phyloP scores from a whole-genome alignment of 2,113 vertebrate species.

The Columbina picui region DNA sequence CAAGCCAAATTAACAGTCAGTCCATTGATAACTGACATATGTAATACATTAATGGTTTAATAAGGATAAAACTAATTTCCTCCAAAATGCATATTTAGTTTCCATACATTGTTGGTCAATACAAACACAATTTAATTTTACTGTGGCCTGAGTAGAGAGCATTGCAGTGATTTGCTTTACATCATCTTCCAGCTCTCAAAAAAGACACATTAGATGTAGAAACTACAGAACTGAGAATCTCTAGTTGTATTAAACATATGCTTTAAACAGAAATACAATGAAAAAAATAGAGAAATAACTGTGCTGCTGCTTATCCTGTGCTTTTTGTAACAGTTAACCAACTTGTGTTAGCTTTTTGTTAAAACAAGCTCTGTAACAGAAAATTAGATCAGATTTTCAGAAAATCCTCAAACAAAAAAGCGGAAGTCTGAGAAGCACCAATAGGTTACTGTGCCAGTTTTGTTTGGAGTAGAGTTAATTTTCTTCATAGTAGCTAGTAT shows the following conservation, averaged over 20 bases:
- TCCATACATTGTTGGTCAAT: conserved; percentile 57
- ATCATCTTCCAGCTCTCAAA: background rate
- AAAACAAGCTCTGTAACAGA: background rate
- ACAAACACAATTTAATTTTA: conserved; percentile 56
- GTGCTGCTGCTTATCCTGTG: background rate
- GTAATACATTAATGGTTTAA: conserved; percentile 60
- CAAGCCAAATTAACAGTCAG: conserved; percentile 36
- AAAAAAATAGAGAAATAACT: background rate
- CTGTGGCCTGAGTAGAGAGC: background rate
- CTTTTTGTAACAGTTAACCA: background rate
- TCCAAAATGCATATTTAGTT: conserved; percentile 24
- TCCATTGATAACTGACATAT: conserved; percentile 35
- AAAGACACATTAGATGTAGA: background rate
- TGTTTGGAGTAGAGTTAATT: too few relatives aligned
- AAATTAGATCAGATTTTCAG: background rate
- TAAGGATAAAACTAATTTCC: conserved; percentile 38
- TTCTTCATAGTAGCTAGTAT: too few relatives aligned
- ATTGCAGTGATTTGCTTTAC: background rate
- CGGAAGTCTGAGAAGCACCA: background rate
- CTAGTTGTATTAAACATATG: background rate
- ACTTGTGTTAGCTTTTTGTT: background rate
- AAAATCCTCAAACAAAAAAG: background rate
- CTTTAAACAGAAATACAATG: background rate
- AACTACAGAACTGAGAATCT: background rate
- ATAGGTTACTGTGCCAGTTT: background rate